phyloP scores from a whole-genome alignment of 2,888 invertebrate genomes.

The Calliphora vomitoria region DNA sequence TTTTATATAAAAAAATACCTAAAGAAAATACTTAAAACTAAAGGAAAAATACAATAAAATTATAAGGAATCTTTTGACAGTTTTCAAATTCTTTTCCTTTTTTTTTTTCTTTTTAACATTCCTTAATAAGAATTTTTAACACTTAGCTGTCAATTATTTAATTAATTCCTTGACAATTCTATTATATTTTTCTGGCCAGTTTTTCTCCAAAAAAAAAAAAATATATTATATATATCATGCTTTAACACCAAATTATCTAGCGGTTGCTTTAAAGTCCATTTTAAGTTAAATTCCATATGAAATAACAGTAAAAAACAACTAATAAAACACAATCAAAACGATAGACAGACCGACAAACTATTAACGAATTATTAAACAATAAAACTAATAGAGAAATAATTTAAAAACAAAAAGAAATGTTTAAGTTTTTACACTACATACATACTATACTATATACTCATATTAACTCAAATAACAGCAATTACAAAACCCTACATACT shows the following conservation, averaged over 20 bases:
- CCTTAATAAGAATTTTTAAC: background rate
- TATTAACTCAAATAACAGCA: conserved; percentile 35
- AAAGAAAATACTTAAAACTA: conserved; percentile 59
- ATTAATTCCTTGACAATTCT: conserved; percentile 22
- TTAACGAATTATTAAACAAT: conserved; percentile 61
- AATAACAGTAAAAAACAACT: conserved; percentile 10
- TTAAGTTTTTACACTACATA: conserved; percentile 51
- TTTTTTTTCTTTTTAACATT: background rate
- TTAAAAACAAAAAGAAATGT: conserved; percentile 17
- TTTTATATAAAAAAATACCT: conserved; percentile 50
- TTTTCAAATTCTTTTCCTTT: background rate
- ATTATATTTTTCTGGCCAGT: conserved; percentile 46
- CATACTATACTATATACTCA: conserved; percentile 27
- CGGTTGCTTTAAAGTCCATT: conserved; percentile 68
- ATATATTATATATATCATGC: conserved; percentile 50
- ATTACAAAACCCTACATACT: conserved; percentile 13
- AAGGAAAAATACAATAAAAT: conserved; percentile 55
- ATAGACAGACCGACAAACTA: conserved; percentile 64
- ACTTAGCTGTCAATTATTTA: background rate
- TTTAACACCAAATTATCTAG: conserved; percentile 72
- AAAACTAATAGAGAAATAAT: conserved; percentile 53
- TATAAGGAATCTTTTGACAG: background rate
- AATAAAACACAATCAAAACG: conserved; percentile 68
- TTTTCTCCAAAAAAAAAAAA: conserved; percentile 60
- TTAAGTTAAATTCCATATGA: conserved; percentile 55